These are phyloP conservation scores for Ia io DNA, from an alignment of 2,113 vertebrate genomes.

Conservation along the genomic window DNA sequence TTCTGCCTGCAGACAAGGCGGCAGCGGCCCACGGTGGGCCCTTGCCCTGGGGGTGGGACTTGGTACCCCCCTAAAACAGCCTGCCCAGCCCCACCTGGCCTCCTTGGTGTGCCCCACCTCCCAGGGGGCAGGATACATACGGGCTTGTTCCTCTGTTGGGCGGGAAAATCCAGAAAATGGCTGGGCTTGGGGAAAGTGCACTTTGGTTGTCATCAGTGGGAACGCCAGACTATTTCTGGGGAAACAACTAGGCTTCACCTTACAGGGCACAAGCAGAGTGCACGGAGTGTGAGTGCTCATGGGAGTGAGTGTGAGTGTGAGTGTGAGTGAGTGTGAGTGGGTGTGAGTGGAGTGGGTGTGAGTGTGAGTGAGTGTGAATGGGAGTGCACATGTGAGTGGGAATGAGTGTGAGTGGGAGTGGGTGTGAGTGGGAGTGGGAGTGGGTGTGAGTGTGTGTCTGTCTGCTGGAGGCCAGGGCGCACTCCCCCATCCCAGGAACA, in stretches of 20 bases:
- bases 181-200: neutral
- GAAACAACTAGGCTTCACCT: neutral
- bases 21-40: fast-evolving
- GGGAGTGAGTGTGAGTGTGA: no score
- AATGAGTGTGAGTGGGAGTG: no score
- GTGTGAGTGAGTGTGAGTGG: neutral
- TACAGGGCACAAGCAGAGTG: neutral
- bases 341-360: no score
- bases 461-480: neutral
- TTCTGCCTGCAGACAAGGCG: neutral
- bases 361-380: no score
- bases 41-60: neutral
- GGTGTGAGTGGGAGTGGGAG: no score
- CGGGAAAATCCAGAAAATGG: neutral
- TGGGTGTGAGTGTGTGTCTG: no score
- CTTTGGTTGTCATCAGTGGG: neutral
- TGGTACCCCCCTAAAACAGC: no score
- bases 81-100: neutral
- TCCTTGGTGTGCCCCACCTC: neutral
- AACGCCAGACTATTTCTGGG: neutral
- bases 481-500: neutral
- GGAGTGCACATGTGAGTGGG: no score
- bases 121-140: no score
- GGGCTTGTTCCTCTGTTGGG: neutral
- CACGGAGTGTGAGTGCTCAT: no score